Conservation (phyloP, 2,113 vertebrate species). For the Typhlomys cinereus region DNA sequence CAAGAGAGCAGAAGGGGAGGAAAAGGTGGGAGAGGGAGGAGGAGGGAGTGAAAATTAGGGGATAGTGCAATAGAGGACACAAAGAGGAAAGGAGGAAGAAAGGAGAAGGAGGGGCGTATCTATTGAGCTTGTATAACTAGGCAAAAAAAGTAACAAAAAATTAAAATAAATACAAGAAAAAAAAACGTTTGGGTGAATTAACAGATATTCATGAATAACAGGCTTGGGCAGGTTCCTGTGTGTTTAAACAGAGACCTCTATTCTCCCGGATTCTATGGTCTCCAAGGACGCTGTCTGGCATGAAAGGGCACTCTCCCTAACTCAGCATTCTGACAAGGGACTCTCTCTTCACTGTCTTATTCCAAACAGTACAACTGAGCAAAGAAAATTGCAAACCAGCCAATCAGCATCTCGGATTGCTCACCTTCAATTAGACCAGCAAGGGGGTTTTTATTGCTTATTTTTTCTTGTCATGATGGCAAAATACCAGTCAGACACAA, state of each 20-base stretch:
- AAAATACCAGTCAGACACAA: not conserved
- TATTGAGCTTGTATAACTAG: too few species aligned
- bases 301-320: not conserved
- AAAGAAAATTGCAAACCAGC: not conserved
- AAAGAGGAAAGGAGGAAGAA: too few species aligned
- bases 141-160: too few species aligned
- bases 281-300: too few species aligned
- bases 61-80: too few species aligned
- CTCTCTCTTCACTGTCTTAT: not conserved
- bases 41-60: too few species aligned
- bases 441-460: not conserved
- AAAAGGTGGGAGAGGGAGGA: too few species aligned
- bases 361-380: not conserved
- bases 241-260: not conserved
- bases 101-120: too few species aligned
- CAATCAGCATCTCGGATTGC: not conserved
- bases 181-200: not conserved
- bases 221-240: not conserved
- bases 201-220: not conserved
- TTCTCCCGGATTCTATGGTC: not conserved
- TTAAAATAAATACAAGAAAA: too few species aligned
- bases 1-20: too few species aligned
- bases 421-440: not conserved
- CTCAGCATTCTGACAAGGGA: not conserved
- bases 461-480: not conserved